A percentile compares a stretch with the other conserved stretches of the same genome.
phyloP scores from a whole-genome alignment of 2,888 invertebrate species.

The Hydraecia micacea region DNA sequence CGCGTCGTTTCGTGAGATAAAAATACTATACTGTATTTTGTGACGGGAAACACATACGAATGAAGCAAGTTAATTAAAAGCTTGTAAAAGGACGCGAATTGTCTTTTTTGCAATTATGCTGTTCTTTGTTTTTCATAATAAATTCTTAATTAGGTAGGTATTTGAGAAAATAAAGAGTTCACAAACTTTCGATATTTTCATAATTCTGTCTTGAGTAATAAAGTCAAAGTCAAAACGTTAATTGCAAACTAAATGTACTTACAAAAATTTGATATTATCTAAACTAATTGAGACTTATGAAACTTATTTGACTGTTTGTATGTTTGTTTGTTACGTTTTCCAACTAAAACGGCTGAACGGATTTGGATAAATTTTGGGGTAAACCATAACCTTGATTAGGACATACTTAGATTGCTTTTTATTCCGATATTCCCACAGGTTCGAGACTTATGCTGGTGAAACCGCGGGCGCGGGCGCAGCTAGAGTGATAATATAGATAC shows the following conservation, averaged over 20 bases:
- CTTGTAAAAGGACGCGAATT: not conserved
- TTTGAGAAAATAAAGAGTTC: not conserved
- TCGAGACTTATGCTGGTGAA: not conserved
- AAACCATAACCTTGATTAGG: not conserved
- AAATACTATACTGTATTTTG: not conserved
- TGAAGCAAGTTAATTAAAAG: no score
- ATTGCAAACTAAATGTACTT: no score
- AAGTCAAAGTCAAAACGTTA: not conserved
- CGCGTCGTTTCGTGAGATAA: no score
- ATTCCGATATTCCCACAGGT: not conserved
- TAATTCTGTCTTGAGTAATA: not conserved
- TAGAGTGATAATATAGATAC: not conserved
- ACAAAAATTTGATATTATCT: no score
- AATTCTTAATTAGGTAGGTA: not conserved
- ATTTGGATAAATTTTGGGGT: not conserved
- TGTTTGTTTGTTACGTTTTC: no score
- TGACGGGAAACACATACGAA: not conserved
- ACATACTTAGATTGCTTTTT: not conserved
- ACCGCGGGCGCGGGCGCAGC: not conserved
- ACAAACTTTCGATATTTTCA: not conserved
- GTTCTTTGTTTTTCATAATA: not conserved
- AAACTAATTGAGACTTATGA: no score
- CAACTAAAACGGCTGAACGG: no score
- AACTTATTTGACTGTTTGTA: no score
- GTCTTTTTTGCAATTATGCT: not conserved